Conservation (phyloP, 2,888 invertebrate genomes). For the Xestia xanthographa region DNA sequence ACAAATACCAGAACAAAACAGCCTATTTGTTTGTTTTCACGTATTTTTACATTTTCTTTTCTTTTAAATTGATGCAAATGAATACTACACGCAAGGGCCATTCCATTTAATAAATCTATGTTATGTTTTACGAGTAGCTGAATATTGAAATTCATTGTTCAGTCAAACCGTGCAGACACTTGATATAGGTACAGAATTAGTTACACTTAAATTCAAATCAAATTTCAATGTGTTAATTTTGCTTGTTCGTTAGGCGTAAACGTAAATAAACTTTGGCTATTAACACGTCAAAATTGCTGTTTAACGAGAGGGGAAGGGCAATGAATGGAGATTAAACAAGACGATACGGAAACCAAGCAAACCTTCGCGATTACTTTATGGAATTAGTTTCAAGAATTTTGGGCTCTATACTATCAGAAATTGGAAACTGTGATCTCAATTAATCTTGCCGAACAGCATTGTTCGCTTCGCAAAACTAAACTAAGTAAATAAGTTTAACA, state of each 20-base stretch:
- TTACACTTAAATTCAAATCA: constrained; percentile 73
- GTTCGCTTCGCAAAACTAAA: constrained; percentile 43
- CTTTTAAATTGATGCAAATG: background rate
- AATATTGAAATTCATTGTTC: constrained; percentile 28
- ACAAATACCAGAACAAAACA: background rate
- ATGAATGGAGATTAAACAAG: constrained; percentile 88
- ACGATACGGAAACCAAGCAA: constrained; percentile 82
- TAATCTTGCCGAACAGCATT: constrained; percentile 53
- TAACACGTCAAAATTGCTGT: constrained; percentile 88
- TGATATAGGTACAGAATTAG: constrained; percentile 62
- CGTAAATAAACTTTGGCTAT: constrained; percentile 86
- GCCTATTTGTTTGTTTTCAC: background rate
- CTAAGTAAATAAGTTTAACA: constrained; percentile 27
- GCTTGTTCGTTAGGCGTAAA: constrained; percentile 78
- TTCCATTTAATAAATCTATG: background rate
- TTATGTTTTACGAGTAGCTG: background rate
- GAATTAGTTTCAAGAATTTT: constrained; percentile 81
- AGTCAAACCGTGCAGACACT: constrained; percentile 26
- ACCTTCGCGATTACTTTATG: constrained; percentile 86
- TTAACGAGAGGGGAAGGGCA: constrained; percentile 85
- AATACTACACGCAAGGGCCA: background rate
- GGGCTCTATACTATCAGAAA: constrained; percentile 70
- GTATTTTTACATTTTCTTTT: background rate
- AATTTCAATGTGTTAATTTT: constrained; percentile 81
- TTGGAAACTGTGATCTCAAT: constrained; percentile 68